phyloP scores from a whole-genome alignment of 2,113 vertebrate genomes.

The Corapipo altera region DNA sequence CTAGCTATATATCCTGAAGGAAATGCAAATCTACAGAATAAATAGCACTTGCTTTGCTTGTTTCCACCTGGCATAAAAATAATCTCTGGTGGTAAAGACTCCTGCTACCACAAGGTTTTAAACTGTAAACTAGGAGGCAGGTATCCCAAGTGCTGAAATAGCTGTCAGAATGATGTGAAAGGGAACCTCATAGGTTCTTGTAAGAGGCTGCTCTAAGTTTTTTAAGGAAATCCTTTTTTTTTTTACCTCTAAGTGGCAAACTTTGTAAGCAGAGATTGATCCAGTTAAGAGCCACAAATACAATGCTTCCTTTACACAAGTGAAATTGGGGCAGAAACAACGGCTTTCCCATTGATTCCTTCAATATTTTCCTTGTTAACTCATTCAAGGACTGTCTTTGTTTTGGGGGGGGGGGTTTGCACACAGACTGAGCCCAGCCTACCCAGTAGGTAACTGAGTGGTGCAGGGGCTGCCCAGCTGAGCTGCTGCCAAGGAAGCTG shows the following conservation, averaged over 20 bases:
- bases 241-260: neutral
- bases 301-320: neutral
- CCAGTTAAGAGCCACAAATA: neutral
- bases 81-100: neutral
- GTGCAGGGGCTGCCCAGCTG: neutral
- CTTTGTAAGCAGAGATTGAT: constrained; percentile 18
- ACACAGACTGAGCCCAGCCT: neutral
- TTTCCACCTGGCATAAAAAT: neutral
- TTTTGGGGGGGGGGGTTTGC: neutral
- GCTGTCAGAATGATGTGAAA: neutral
- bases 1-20: neutral
- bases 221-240: neutral
- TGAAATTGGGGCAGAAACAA: neutral
- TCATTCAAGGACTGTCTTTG: neutral
- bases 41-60: neutral
- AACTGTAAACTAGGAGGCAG: neutral
- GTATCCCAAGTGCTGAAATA: neutral
- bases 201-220: neutral
- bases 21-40: constrained; percentile 8
- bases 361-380: neutral
- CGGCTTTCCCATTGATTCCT: neutral
- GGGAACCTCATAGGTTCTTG: neutral
- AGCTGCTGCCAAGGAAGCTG: neutral
- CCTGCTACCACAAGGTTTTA: neutral
- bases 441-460: neutral